Percentiles rank a stretch among this genome's conserved stretches.
Conservation (phyloP, 2,797 vertebrate species). For the Chaetophractus vellerosus region DNA sequence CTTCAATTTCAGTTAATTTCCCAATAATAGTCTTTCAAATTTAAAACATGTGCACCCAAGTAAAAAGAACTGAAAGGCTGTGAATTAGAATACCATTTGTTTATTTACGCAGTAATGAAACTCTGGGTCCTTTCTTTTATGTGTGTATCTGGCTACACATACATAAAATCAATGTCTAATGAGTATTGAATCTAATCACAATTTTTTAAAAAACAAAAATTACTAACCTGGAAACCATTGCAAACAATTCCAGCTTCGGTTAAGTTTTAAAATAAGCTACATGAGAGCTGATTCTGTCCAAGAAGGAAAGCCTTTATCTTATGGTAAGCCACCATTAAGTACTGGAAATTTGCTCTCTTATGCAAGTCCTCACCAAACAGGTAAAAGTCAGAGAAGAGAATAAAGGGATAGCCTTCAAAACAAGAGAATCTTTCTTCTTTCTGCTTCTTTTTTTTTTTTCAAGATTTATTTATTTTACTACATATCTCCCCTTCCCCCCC, state of each 20-base stretch:
- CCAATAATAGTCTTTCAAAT: slow-evolving; percentile 70
- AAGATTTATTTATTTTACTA: too few relatives aligned
- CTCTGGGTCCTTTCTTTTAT: slow-evolving; percentile 50
- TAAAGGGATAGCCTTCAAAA: slow-evolving; percentile 25
- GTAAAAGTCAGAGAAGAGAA: background rate
- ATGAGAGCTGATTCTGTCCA: slow-evolving; percentile 12
- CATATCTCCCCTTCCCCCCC: too few relatives aligned
- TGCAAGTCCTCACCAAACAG: slow-evolving; percentile 37
- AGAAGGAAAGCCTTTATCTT: background rate
- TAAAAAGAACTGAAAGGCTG: slow-evolving; percentile 79
- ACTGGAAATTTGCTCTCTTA: slow-evolving; percentile 43
- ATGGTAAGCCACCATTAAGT: background rate
- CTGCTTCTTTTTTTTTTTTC: too few relatives aligned
- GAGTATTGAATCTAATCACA: slow-evolving; percentile 71
- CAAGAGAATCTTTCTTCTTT: background rate
- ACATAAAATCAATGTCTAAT: slow-evolving; percentile 45
- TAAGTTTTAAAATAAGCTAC: slow-evolving; percentile 62
- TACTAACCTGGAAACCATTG: slow-evolving; percentile 76
- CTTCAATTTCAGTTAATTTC: slow-evolving; percentile 66
- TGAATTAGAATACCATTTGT: slow-evolving; percentile 83
- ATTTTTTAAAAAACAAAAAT: background rate
- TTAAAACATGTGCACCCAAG: slow-evolving; percentile 81
- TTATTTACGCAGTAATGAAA: slow-evolving; percentile 83
- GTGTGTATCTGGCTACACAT: background rate
- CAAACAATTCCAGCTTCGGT: slow-evolving; percentile 67